phyloP scores from a whole-genome alignment of 2,797 vertebrate genomes.

The Amblyopsis hoosieri region DNA sequence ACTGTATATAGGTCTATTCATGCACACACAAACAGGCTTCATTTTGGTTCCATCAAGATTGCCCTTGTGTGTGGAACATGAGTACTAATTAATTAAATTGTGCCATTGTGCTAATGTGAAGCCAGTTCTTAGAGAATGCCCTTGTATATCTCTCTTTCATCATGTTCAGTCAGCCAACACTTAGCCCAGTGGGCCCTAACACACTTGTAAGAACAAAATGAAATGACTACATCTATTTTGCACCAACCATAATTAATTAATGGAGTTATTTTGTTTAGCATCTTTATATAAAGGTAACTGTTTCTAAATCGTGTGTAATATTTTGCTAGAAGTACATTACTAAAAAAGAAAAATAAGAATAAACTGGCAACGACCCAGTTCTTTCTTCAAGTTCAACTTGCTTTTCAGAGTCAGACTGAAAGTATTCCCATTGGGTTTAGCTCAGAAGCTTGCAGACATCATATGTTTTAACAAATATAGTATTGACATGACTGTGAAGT shows the following conservation, averaged over 20 bases:
- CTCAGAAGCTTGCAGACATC: slow-evolving; percentile 28
- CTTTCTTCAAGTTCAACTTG: too few relatives aligned
- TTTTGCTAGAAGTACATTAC: neutral
- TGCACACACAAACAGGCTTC: slow-evolving; percentile 8
- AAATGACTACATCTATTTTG: neutral
- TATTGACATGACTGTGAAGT: slow-evolving; percentile 18
- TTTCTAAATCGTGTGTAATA: neutral
- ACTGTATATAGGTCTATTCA: slow-evolving; percentile 4
- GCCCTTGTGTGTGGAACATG: neutral
- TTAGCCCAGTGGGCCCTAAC: neutral
- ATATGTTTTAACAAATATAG: slow-evolving; percentile 28
- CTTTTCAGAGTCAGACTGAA: too few relatives aligned
- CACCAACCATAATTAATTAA: neutral
- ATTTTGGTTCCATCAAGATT: slow-evolving; percentile 5
- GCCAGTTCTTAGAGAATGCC: neutral
- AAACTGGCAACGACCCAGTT: slow-evolving; percentile 4
- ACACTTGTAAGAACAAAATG: neutral
- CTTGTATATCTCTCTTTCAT: neutral
- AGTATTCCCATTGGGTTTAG: slow-evolving; percentile 14
- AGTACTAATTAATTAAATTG: slow-evolving; percentile 5
- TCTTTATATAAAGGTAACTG: too few relatives aligned
- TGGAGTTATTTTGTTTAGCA: neutral
- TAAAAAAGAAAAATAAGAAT: neutral
- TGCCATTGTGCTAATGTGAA: neutral
- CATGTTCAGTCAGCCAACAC: neutral